Evolutionary conservation across 2,888 invertebrate species (phyloP), one percentile per base, ranked within the genome.

Genomic region (Pardosa pseudoannulata): DNA sequence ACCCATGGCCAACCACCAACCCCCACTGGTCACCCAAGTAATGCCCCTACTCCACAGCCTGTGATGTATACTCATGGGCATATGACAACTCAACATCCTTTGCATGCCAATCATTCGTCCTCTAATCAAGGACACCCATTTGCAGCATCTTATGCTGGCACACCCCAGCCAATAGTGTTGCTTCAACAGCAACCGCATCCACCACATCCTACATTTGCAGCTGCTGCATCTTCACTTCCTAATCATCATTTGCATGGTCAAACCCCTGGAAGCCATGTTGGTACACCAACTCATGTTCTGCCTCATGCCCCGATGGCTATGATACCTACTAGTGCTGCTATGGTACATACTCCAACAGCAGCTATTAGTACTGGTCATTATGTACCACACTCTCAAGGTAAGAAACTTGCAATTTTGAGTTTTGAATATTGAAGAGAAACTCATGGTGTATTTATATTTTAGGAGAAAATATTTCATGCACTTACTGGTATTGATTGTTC

Each of bases 351-450:
- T 27, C 88, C 79, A 62, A 79, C 79, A 13, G 75, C 80, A n/a
- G 64, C 64, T 36, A 75, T 80, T 31, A 68, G 68, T 28, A 72
- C 70, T 50, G 78, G 76, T 19, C 87, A 81, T 41, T 87, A 79
- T 78, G 87, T 87, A 32, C 87, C 87, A 62, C 87, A 87, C 70
- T 74, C 81, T 29, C 87, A 87, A 82, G 87, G 87, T 87, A 62
- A 73, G 67, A 70, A 23, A 56, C 23, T 50, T 50, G 3, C 16
- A n/a, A n/a, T 50, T 50, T 7, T 39, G 7, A 13, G 3, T 50
- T 50, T 50, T 50, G 5, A 50, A 9, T 50, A 16, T 50, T 50
- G 3, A 5, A 56, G 19, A 6, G n/a, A n/a, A n/a, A n/a, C n/a
- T n/a, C n/a, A n/a, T n/a, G n/a, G n/a, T n/a, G n/a, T n/a, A n/a